Evolutionary conservation across 2,113 vertebrate species (phyloP).

Genomic region (Chrysochloris asiatica): DNA sequence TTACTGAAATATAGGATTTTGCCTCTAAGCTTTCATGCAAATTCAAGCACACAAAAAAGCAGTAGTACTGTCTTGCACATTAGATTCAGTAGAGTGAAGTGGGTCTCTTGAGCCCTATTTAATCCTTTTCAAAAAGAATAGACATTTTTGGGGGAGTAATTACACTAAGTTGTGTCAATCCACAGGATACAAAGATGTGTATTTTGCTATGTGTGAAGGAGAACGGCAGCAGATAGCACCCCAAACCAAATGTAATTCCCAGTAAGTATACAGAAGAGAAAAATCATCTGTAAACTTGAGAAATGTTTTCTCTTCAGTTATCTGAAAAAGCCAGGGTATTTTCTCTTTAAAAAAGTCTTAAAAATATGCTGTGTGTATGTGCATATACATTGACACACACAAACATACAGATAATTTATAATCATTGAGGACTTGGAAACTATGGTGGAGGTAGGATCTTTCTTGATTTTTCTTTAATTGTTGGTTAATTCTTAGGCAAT

Average conservation of each 20-base stretch:
- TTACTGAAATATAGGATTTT: slow-evolving; percentile 19
- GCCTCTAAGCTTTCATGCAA: slow-evolving; percentile 49
- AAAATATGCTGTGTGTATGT: not conserved
- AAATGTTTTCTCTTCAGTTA: slow-evolving; percentile 26
- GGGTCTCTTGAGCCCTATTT: slow-evolving; percentile 36
- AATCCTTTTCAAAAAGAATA: slow-evolving; percentile 55
- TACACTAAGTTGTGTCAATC: slow-evolving; percentile 67
- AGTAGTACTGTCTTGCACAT: not conserved
- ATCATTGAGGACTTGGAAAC: slow-evolving; percentile 34
- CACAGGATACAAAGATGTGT: slow-evolving; percentile 53
- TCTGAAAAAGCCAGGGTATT: slow-evolving; percentile 17
- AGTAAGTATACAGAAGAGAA: slow-evolving; percentile 44
- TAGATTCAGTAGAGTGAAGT: not conserved
- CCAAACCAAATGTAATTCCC: slow-evolving; percentile 31
- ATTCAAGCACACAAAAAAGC: slow-evolving; percentile 30
- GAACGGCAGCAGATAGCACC: slow-evolving; percentile 51
- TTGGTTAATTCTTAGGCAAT: not conserved
- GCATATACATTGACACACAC: not conserved
- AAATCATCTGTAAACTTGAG: slow-evolving; percentile 44
- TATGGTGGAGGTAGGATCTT: slow-evolving; percentile 20
- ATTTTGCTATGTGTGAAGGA: slow-evolving; percentile 50
- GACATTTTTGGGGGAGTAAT: slow-evolving; percentile 67
- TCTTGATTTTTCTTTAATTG: not conserved
- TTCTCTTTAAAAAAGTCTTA: not conserved
- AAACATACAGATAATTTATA: not conserved